A percentile compares a stretch with the other conserved stretches of the same genome.
These are phyloP conservation scores for Pyrochroa serraticornis DNA, from an alignment of 2,888 invertebrate genomes.

Conservation along the genomic window DNA sequence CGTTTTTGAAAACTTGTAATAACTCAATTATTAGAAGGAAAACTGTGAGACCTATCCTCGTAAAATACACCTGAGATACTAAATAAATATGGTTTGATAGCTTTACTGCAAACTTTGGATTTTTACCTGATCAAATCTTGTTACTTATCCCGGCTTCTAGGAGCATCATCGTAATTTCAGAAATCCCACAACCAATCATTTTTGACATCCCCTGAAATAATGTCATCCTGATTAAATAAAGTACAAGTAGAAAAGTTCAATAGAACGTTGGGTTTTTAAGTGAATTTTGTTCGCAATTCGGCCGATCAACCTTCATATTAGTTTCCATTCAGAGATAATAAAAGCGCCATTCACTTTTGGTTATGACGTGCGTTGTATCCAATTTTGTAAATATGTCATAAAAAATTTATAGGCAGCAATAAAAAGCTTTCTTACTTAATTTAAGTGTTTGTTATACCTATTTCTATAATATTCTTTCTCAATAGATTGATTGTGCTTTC, in stretches of 20 bases:
- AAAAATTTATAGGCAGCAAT: constrained; percentile 23
- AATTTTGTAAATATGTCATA: constrained; percentile 26
- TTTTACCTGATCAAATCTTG: neutral
- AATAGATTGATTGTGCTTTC: no score
- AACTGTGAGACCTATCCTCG: constrained; percentile 5
- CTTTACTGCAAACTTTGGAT: constrained; percentile 1
- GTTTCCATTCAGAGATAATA: constrained; percentile 2
- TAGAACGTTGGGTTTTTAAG: no score
- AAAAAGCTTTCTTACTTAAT: constrained; percentile 28
- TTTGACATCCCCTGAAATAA: no score
- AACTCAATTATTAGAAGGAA: constrained; percentile 6
- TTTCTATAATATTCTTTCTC: neutral
- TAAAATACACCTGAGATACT: constrained; percentile 5
- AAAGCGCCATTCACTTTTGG: constrained; percentile 2
- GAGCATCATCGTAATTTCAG: no score
- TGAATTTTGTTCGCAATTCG: no score
- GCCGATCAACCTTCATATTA: no score
- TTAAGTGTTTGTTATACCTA: constrained; percentile 22
- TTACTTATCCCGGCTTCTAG: no score
- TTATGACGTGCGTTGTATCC: constrained; percentile 14
- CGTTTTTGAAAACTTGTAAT: constrained; percentile 7
- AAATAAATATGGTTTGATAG: constrained; percentile 3
- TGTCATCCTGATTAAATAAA: no score
- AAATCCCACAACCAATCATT: no score
- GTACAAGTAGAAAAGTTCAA: no score